Percentiles rank a stretch among this genome's conserved stretches.
phyloP scores from a whole-genome alignment of 1,140 invertebrate species.

The Diorhabda elongata region DNA sequence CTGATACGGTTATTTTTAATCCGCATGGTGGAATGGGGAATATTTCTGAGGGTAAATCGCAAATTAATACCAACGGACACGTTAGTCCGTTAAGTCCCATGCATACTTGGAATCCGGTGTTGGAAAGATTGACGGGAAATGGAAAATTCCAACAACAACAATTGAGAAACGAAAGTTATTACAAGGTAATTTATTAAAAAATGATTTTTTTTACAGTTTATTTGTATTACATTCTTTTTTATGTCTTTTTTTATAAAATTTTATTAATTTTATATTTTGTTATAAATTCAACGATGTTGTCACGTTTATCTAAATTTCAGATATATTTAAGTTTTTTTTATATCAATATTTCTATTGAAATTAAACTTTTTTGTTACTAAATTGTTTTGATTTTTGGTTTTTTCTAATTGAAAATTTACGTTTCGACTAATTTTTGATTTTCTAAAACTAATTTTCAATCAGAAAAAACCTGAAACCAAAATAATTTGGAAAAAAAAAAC shows the following conservation, averaged over 20 bases:
- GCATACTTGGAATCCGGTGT: constrained; percentile 68
- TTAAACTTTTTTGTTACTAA: too few relatives aligned
- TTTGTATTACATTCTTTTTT: not conserved
- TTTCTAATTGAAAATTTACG: too few relatives aligned
- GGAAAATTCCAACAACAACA: constrained; percentile 46
- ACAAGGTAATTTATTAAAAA: constrained; percentile 56
- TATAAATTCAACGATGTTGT: too few relatives aligned
- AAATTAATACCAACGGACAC: not conserved
- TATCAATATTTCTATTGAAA: too few relatives aligned
- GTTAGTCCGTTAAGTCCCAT: constrained; percentile 36
- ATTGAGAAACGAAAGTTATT: constrained; percentile 82
- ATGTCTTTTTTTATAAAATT: not conserved
- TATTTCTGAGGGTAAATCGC: not conserved
- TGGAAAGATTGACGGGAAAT: constrained; percentile 74
- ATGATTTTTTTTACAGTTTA: not conserved
- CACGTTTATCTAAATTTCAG: too few relatives aligned
- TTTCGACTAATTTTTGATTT: too few relatives aligned
- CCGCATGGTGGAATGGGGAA: constrained; percentile 44
- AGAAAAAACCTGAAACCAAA: too few relatives aligned
- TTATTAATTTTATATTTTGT: not conserved
- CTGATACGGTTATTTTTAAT: constrained; percentile 61
- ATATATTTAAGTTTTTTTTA: too few relatives aligned
- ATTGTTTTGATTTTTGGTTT: too few relatives aligned
- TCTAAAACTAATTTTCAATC: too few relatives aligned
- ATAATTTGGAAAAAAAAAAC: too few relatives aligned